Conservation (phyloP, 2,888 invertebrate genomes). For the Apotomis capreana region DNA sequence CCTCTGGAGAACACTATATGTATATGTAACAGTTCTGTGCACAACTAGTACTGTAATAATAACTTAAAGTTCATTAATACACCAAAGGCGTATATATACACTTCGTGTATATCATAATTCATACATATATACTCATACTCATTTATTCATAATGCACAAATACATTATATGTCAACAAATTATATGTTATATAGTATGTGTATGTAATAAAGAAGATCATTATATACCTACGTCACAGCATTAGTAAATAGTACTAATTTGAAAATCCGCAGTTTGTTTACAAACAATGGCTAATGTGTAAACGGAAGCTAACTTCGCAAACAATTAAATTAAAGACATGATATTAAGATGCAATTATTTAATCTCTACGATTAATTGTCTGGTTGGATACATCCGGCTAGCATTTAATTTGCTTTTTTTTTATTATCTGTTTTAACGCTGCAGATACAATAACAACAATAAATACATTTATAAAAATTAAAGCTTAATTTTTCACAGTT, state of each 20-base stretch:
- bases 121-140: too few relatives aligned
- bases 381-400: neutral
- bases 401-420: conserved; percentile 2
- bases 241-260: neutral
- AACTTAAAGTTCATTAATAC: too few relatives aligned
- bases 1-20: too few relatives aligned
- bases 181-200: too few relatives aligned
- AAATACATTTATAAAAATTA: neutral
- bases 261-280: neutral
- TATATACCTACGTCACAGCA: neutral
- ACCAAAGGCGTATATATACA: too few relatives aligned
- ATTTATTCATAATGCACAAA: too few relatives aligned
- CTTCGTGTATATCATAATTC: too few relatives aligned
- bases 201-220: too few relatives aligned
- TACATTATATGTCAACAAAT: too few relatives aligned
- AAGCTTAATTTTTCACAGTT: too few relatives aligned
- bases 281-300: neutral
- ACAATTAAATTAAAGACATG: neutral
- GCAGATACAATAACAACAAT: neutral
- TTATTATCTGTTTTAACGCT: conserved; percentile 8
- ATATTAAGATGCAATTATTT: conserved; percentile 7
- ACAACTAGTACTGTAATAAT: too few relatives aligned
- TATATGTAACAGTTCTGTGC: too few relatives aligned
- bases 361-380: conserved; percentile 1
- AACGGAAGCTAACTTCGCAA: conserved; percentile 9